A percentile compares a stretch with the other conserved stretches of the same genome.
Conservation (phyloP, 2,113 vertebrate species). For the Neogale vison region DNA sequence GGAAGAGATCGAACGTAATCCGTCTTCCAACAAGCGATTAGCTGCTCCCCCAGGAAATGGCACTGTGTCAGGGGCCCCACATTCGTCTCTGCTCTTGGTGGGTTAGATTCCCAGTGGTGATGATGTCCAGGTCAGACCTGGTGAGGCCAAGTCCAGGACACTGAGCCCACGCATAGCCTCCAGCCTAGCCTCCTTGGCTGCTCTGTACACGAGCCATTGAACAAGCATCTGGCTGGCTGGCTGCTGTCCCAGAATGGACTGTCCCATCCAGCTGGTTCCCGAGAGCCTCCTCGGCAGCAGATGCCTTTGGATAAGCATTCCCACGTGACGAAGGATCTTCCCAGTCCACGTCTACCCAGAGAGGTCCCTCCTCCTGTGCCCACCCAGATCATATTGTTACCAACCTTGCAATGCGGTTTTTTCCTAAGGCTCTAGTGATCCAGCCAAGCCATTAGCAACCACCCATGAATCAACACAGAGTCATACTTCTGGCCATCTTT, state of each 20-base stretch:
- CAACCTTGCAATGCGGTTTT: neutral
- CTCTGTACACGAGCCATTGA: neutral
- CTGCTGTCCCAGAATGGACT: neutral
- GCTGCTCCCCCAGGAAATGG: neutral
- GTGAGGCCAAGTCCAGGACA: neutral
- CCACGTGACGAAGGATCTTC: neutral
- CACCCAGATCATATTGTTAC: neutral
- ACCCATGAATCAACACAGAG: neutral
- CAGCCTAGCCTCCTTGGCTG: neutral
- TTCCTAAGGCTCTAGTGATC: neutral
- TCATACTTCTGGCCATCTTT: neutral
- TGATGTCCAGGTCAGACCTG: neutral
- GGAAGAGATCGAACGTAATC: neutral
- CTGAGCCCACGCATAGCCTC: neutral
- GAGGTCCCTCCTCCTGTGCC: neutral
- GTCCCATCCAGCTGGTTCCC: neutral
- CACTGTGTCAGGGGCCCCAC: neutral
- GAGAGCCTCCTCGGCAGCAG: neutral
- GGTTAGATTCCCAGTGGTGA: neutral
- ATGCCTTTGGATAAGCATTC: neutral
- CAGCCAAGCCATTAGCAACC: neutral
- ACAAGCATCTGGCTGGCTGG: neutral
- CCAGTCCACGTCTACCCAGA: neutral
- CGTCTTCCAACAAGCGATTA: neutral
- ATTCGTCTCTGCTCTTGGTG: neutral